These are phyloP conservation scores for Ceratitis capitata DNA, from an alignment of 1,140 invertebrate species.

Conservation along the genomic window DNA sequence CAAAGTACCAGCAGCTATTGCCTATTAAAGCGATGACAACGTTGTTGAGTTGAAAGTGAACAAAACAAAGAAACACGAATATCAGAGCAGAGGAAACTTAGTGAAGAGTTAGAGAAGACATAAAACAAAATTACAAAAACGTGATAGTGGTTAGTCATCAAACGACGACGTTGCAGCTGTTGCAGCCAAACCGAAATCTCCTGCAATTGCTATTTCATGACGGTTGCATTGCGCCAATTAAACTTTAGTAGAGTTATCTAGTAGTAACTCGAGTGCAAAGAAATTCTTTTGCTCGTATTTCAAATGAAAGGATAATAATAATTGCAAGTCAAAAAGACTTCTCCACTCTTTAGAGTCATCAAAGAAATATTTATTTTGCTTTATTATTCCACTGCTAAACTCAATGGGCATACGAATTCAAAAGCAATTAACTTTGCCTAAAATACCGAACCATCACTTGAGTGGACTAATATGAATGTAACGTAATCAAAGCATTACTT, in stretches of 20 bases:
- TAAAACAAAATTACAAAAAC: background rate
- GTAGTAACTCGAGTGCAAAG: background rate
- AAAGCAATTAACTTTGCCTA: background rate
- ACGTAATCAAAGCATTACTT: background rate
- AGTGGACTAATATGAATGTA: background rate
- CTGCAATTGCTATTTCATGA: background rate
- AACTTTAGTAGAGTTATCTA: background rate
- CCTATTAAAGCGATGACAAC: background rate
- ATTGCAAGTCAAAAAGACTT: background rate
- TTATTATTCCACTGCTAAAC: too few relatives aligned
- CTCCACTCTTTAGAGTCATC: background rate
- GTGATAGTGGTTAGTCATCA: background rate
- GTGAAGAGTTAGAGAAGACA: background rate
- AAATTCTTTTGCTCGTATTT: background rate
- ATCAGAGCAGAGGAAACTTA: background rate
- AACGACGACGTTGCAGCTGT: constrained; percentile 1
- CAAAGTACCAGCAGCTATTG: background rate
- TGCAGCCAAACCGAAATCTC: background rate
- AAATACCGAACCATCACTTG: background rate
- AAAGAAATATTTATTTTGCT: too few relatives aligned
- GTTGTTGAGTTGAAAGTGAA: background rate
- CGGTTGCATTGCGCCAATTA: constrained; percentile 1
- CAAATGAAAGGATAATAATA: background rate
- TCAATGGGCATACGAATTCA: background rate
- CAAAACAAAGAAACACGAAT: background rate